These are phyloP conservation scores for Istiophorus platypterus DNA, from an alignment of 2,113 vertebrate genomes.

Conservation along the genomic window DNA sequence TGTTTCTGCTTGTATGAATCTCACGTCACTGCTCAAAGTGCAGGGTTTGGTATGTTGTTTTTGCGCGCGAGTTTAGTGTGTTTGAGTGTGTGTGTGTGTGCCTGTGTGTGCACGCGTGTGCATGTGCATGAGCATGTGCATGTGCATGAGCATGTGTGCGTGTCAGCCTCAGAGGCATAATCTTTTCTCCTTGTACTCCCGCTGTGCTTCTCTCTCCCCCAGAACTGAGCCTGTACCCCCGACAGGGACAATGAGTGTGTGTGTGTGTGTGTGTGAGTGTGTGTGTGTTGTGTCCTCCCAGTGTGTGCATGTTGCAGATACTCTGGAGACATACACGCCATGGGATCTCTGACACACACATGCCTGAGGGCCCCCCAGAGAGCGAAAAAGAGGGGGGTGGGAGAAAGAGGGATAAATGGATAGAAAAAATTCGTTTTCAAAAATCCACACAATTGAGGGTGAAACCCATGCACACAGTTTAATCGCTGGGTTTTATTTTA, in stretches of 20 bases:
- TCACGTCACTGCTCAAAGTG: conserved; percentile 41
- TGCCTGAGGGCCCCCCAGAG: conserved; percentile 43
- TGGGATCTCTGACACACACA: conserved; percentile 53
- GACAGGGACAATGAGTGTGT: conserved; percentile 48
- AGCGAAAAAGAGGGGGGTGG: conserved; percentile 1
- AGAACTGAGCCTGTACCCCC: conserved; percentile 60
- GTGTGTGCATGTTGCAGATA: conserved; percentile 45
- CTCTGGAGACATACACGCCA: conserved; percentile 45
- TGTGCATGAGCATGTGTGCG: conserved; percentile 17
- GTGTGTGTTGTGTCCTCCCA: conserved; percentile 39
- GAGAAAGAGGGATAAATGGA: conserved; percentile 24
- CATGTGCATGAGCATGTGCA: neutral
- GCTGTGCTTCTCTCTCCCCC: conserved; percentile 51
- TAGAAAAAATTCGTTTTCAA: conserved; percentile 7
- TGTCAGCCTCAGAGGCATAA: conserved; percentile 61
- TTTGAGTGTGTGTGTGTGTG: neutral
- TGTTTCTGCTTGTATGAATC: neutral
- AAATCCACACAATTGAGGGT: neutral
- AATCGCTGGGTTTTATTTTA: conserved; percentile 1
- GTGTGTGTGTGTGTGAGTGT: conserved; percentile 29
- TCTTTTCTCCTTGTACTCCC: conserved; percentile 62
- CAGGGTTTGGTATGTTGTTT: conserved; percentile 34
- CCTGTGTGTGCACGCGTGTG: conserved; percentile 10
- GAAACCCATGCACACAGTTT: conserved; percentile 1
- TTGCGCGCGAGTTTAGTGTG: neutral